Base-by-base conservation (phyloP, 2,113 vertebrate genomes). In the Pluvialis apricaria region DNA sequence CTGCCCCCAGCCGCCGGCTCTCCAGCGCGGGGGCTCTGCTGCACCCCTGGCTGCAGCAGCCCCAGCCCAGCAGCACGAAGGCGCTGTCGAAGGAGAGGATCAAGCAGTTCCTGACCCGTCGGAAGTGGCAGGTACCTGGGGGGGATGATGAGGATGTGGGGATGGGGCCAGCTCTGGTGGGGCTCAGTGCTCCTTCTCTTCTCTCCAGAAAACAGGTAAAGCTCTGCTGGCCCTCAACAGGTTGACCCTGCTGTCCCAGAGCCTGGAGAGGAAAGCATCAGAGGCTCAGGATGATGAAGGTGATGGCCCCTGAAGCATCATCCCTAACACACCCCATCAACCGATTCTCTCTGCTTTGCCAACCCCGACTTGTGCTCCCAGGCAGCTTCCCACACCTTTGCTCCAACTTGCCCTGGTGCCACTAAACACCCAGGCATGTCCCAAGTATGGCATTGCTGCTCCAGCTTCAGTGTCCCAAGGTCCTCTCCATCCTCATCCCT, bases 181-280 rank as follows among this genome's bases (percentile, higher is more conserved):
- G 52, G 13, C 77, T 92, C 80, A 93, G 31, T 14, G 34, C 31
- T 75, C 8, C 1, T 88, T 44, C 61, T 71, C 31, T 55, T 45
- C 44, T 55, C 78, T 88, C 28, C 87, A 99, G 99, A 99, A 98
- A 99, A 98, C 98, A 14, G 99, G 98, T 54, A 98, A 98, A 95
- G 99, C 98, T 69, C 96, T 99, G 82, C 95, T 99, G 97, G 99
- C 99, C n/a, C 97, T 99, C 55, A 97, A 98, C 94, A 98, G 99
- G 66, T 97, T 99, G 98, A 90, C 98, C 57, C 94, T 98, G 90
- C 97, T 98, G 88, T 98, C 98, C n/a, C 98, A 93, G 96, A 98
- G 92, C 88, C 34, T 18, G 1, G 98, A 99, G 7, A 93, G 78
- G 81, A 96, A 90, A 52, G 94, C 47, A 2, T 77, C 98, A 62